Conservation (phyloP, 2,113 vertebrate species). For the Mohoua ochrocephala region DNA sequence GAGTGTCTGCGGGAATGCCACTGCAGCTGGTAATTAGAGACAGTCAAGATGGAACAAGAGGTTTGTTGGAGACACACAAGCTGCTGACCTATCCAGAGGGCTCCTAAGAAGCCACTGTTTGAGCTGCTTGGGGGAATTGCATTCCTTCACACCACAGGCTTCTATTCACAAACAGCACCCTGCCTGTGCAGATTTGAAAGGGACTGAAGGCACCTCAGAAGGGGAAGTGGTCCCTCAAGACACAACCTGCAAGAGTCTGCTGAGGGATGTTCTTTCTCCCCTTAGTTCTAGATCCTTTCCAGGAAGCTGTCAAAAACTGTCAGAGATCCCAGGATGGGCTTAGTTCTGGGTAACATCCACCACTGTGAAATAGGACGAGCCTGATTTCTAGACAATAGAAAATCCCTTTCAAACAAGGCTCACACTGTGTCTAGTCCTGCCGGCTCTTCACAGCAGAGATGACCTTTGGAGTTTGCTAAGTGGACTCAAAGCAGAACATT, state of each 20-base stretch:
- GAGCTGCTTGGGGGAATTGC: background rate
- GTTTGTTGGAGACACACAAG: background rate
- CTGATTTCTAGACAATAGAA: background rate
- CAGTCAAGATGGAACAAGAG: background rate
- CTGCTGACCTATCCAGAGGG: background rate
- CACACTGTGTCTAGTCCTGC: background rate
- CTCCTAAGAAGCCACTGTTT: background rate
- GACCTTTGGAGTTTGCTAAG: constrained; percentile 31
- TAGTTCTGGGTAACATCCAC: background rate
- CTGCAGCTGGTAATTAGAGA: background rate
- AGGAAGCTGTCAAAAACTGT: background rate
- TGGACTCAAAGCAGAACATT: background rate
- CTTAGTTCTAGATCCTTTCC: background rate
- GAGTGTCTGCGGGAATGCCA: background rate
- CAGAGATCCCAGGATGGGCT: background rate
- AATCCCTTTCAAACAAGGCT: background rate
- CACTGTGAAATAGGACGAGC: background rate
- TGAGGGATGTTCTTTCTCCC: background rate
- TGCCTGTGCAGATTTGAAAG: background rate
- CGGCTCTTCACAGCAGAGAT: constrained; percentile 4
- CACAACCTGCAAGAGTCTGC: background rate
- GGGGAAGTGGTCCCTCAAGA: background rate
- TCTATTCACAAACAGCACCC: background rate
- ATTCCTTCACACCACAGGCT: background rate
- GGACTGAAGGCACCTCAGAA: background rate